Conservation (phyloP, 2,797 vertebrate species). For the Percopsis omiscomaycus region DNA sequence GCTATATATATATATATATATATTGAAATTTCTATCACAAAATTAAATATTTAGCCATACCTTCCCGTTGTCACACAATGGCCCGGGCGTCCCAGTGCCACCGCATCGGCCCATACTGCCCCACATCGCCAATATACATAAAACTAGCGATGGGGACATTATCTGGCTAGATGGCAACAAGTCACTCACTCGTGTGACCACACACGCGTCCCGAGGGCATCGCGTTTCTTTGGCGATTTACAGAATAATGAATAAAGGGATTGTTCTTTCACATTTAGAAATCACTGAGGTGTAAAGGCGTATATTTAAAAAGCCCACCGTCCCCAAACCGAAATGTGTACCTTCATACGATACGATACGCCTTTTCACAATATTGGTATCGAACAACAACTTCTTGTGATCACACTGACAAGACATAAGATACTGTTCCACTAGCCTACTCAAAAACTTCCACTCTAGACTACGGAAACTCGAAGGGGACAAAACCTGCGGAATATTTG, state of each 20-base stretch:
- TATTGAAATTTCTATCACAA: neutral
- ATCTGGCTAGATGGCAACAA: conserved; percentile 21
- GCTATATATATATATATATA: neutral
- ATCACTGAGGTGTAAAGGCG: neutral
- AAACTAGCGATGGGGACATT: conserved; percentile 17
- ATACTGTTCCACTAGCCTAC: no score
- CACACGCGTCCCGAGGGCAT: conserved; percentile 24
- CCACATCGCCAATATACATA: conserved; percentile 54
- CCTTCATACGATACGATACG: no score
- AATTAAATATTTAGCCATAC: conserved; percentile 33
- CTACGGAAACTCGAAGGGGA: no score
- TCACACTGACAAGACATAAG: no score
- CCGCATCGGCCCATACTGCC: conserved; percentile 34
- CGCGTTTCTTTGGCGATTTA: neutral
- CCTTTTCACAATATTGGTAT: no score
- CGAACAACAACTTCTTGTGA: no score
- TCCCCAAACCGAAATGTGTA: no score
- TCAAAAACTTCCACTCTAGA: no score
- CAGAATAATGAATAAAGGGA: neutral
- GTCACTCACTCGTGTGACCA: no score
- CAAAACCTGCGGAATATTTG: no score
- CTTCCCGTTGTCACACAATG: conserved; percentile 73
- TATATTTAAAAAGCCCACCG: no score
- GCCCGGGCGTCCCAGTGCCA: conserved; percentile 9
- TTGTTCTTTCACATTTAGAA: neutral